phyloP scores from a whole-genome alignment of 2,888 invertebrate species.

The Drosophila longiperda region DNA sequence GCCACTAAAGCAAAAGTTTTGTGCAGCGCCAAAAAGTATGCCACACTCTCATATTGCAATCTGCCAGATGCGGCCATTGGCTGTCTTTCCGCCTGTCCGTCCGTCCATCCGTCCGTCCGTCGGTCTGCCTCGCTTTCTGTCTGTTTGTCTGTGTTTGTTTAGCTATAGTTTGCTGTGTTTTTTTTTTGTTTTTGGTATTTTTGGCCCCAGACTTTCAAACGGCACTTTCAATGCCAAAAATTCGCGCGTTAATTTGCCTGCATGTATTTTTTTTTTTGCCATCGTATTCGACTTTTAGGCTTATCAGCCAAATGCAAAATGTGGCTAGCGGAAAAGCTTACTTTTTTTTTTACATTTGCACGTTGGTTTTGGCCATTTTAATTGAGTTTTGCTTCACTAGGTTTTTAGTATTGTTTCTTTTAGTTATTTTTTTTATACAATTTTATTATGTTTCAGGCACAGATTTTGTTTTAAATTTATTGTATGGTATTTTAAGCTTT shows the following conservation, averaged over 20 bases:
- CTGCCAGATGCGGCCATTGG: constrained; percentile 34
- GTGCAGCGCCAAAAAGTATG: constrained; percentile 48
- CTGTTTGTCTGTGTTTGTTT: constrained; percentile 32
- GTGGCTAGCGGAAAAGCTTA: constrained; percentile 37
- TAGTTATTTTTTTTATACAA: constrained; percentile 7
- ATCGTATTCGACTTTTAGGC: constrained; percentile 38
- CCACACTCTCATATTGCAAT: constrained; percentile 50
- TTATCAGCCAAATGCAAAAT: constrained; percentile 51
- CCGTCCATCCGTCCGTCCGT: constrained; percentile 3
- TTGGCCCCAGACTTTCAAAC: constrained; percentile 23
- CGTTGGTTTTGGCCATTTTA: constrained; percentile 50
- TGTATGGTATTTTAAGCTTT: constrained; percentile 2
- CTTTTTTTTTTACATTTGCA: constrained; percentile 24
- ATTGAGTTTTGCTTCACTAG: constrained; percentile 59
- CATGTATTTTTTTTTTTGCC: constrained; percentile 17
- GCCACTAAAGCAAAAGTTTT: constrained; percentile 35
- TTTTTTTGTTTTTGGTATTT: constrained; percentile 16
- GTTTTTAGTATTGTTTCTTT: background rate
- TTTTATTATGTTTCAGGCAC: constrained; percentile 23
- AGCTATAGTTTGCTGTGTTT: constrained; percentile 16
- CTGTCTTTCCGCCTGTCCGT: background rate
- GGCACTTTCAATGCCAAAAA: constrained; percentile 53
- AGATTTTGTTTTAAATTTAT: constrained; percentile 22
- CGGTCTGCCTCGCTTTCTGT: background rate
- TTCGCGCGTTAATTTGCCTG: constrained; percentile 63